These are phyloP conservation scores for Bucco capensis DNA, from an alignment of 2,113 vertebrate species.

Conservation along the genomic window DNA sequence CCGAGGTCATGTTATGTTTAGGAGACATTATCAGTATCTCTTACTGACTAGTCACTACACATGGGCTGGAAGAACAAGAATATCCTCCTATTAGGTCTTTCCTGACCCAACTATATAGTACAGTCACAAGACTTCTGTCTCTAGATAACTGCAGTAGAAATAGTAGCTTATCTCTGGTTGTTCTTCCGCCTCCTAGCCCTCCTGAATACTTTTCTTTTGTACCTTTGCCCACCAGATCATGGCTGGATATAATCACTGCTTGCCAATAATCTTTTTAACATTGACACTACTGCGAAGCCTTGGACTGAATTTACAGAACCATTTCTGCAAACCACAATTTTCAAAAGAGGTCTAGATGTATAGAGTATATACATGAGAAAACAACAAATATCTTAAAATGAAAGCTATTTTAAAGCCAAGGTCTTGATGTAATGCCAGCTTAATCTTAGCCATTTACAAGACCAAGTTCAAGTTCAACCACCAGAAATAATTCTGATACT, in stretches of 20 bases:
- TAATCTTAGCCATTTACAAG: not conserved
- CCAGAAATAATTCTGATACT: not conserved
- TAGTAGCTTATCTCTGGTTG: not conserved
- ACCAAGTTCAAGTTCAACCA: not conserved
- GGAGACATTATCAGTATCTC: not conserved
- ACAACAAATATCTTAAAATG: not conserved
- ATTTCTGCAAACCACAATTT: not conserved
- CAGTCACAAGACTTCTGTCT: not conserved
- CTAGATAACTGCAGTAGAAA: not conserved
- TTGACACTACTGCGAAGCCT: not conserved
- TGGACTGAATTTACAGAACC: not conserved
- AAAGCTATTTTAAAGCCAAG: not conserved
- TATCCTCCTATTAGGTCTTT: not conserved
- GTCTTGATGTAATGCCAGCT: fast-evolving
- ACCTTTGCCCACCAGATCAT: not conserved
- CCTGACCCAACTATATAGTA: not conserved
- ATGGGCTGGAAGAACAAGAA: not conserved
- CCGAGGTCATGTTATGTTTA: not conserved
- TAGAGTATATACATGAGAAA: not conserved
- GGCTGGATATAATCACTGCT: not conserved
- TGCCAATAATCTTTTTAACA: not conserved
- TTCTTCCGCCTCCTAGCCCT: not conserved
- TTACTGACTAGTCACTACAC: not conserved
- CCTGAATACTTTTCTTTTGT: not conserved
- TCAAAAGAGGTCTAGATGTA: not conserved